A percentile compares a stretch with the other conserved stretches of the same genome.
Conservation (phyloP, 2,888 invertebrate species). For the Eupsilia transversa region DNA sequence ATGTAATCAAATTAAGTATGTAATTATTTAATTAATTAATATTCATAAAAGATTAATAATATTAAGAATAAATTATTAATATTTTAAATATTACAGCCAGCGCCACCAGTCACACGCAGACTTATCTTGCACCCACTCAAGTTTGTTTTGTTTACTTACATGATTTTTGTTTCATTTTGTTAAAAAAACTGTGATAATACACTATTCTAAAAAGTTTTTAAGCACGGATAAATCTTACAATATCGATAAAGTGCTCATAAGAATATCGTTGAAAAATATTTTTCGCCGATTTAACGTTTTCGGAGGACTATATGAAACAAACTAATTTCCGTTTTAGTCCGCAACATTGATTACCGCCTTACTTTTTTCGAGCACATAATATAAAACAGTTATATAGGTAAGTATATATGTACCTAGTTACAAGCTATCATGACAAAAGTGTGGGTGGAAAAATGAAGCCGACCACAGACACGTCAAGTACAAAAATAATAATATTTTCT, state of each 20-base stretch:
- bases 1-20: too few relatives aligned
- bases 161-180: background rate
- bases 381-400: background rate
- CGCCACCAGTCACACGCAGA: too few relatives aligned
- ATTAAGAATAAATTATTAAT: too few relatives aligned
- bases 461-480: background rate
- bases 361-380: background rate
- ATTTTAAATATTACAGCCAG: too few relatives aligned
- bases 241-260: background rate
- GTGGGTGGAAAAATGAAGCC: conserved; percentile 20
- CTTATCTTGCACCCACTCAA: too few relatives aligned
- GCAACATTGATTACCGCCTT: background rate
- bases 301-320: background rate
- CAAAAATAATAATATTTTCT: background rate
- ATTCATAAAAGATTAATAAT: too few relatives aligned
- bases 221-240: background rate
- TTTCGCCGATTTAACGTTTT: background rate
- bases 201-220: background rate
- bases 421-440: background rate
- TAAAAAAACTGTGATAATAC: background rate
- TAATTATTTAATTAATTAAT: too few relatives aligned
- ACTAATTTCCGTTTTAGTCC: conserved; percentile 30
- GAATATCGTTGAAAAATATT: background rate
- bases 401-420: background rate
- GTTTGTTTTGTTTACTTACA: too few relatives aligned